Percentiles rank a stretch among this genome's conserved stretches.
Evolutionary conservation across 2,113 vertebrate genomes (phyloP).

Genomic region (Oreotrochilus melanogaster): DNA sequence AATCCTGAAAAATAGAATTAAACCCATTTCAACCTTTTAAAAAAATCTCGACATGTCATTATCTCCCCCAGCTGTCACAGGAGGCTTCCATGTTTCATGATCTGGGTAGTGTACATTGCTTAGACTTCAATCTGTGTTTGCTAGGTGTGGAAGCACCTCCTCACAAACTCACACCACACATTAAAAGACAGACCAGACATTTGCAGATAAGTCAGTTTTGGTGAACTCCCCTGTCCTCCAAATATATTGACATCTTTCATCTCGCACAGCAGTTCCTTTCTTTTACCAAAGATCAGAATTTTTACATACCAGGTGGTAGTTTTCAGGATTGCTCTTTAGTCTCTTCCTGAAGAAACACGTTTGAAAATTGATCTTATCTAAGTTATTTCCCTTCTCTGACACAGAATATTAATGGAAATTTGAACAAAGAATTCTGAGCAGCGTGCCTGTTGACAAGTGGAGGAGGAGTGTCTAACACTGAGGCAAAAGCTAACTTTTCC

Average conservation of each 20-base stretch:
- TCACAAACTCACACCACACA: not conserved
- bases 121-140: not conserved
- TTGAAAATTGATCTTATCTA: constrained; percentile 46
- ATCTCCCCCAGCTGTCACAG: not conserved
- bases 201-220: not conserved
- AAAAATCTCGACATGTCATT: not conserved
- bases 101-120: not conserved
- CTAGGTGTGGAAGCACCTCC: not conserved
- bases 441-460: not conserved
- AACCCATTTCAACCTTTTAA: not conserved
- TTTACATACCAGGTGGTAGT: not conserved
- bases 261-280: not conserved
- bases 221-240: not conserved
- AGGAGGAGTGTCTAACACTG: not conserved
- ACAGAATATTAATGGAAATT: not conserved
- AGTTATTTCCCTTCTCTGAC: constrained; percentile 41
- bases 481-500: not conserved
- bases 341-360: constrained; percentile 18
- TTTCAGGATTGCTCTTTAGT: not conserved
- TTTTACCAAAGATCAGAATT: constrained; percentile 19
- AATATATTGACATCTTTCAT: not conserved
- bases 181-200: not conserved
- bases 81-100: rapidly evolving
- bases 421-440: not conserved
- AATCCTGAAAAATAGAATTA: not conserved